Evolutionary conservation across 2,888 invertebrate species (phyloP), one percentile per base, ranked within the genome.

Genomic region (Pachycephus smyrnensis): DNA sequence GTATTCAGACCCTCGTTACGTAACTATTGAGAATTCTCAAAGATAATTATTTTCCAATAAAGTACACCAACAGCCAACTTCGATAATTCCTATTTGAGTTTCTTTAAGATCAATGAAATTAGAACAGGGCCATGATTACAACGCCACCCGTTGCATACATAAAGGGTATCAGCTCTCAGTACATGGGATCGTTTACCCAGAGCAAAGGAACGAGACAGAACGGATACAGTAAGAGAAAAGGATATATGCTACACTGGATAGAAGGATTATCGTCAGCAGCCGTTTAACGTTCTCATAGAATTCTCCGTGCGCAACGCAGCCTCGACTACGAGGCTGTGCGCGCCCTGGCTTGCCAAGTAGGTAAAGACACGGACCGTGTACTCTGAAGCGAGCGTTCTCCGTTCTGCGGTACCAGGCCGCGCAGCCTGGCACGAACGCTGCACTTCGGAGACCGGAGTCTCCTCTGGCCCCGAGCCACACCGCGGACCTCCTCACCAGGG

Each of bases 351-450:
- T 32, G 71, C 71, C 71, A 71, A 71, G 71, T 71, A 71, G 71
- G 71, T 71, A 71, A 71, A 71, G 71, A 32, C 71, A 71, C 71
- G 71, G 71, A 71, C 71, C 31, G 11, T 71, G 71, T 71, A 71
- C 32, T 32, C 9, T 9, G 55, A 55, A 55, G 55, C 71, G 31
- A 71, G 71, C 71, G 71, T 71, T 71, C 71, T 71, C 71, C 71
- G 71, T 76, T 81, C 80, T 82, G 83, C 85, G 88, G 90, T 90
- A 88, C 90, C 90, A 90, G 90, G 86, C 88, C 85, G 88, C 88
- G 85, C 89, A 84, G 89, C 89, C 90, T 90, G 90, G 90, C 89
- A 90, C 90, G 88, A 87, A 83, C 85, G 83, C 81, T 77, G 80
- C 73, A 76, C 30, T 33, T 35, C 75, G 33, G 76, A 35, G 74